phyloP scores from a whole-genome alignment of 2,113 vertebrate species.

The Sylvia atricapilla region DNA sequence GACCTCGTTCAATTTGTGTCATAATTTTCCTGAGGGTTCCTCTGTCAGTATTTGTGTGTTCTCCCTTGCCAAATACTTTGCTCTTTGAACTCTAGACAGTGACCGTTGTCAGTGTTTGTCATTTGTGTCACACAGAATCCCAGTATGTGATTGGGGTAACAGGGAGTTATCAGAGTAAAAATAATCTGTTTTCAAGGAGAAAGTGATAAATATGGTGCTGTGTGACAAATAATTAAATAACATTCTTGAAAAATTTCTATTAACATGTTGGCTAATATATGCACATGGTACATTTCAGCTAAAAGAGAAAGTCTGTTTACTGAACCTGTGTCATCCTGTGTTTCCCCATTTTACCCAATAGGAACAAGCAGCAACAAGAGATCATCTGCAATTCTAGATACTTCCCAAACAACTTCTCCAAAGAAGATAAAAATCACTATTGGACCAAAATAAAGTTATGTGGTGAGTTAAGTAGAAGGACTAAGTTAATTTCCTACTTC shows the following conservation, averaged over 20 bases:
- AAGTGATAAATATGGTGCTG: not conserved
- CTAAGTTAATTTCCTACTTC: not conserved
- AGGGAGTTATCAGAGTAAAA: not conserved
- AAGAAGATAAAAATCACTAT: not conserved
- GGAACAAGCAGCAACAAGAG: not conserved
- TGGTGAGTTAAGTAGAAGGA: not conserved
- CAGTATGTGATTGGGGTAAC: not conserved
- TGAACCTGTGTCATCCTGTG: not conserved
- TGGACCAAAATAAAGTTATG: not conserved
- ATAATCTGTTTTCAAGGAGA: not conserved
- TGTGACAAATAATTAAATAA: not conserved
- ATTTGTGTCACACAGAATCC: not conserved
- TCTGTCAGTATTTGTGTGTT: not conserved
- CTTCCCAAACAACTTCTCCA: not conserved
- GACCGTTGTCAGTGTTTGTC: not conserved
- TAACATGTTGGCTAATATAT: rapidly evolving
- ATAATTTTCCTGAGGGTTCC: not conserved
- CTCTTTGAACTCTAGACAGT: not conserved
- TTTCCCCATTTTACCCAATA: not conserved
- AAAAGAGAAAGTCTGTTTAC: not conserved
- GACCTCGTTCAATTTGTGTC: not conserved
- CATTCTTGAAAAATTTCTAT: not conserved
- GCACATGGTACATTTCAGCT: not conserved
- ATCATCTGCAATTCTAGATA: not conserved
- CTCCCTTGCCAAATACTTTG: not conserved